These are phyloP conservation scores for Platyura marginata DNA, from an alignment of 1,140 invertebrate genomes.

Conservation along the genomic window DNA sequence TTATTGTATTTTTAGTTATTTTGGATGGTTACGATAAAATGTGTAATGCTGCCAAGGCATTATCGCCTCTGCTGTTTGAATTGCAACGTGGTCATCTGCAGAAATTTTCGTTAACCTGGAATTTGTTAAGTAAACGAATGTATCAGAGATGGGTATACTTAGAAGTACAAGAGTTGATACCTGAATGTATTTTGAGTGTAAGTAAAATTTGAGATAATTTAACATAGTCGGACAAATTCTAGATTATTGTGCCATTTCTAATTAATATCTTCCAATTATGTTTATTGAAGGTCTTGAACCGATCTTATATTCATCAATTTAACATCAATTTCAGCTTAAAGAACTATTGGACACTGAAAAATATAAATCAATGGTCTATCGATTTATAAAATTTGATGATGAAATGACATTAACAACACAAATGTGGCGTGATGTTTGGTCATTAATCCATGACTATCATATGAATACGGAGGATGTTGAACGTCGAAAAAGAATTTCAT, in stretches of 20 bases:
- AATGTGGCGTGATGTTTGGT: slow-evolving; percentile 21
- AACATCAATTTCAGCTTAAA: slow-evolving; percentile 10
- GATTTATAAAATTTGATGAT: slow-evolving; percentile 22
- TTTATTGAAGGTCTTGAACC: not conserved
- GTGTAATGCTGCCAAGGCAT: slow-evolving; percentile 20
- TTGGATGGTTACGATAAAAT: slow-evolving; percentile 22
- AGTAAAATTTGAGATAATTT: no score
- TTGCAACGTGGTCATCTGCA: slow-evolving; percentile 22
- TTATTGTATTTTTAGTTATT: slow-evolving; percentile 11
- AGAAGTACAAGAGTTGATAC: slow-evolving; percentile 17
- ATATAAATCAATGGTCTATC: slow-evolving; percentile 16
- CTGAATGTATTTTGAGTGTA: slow-evolving; percentile 17
- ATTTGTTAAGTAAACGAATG: slow-evolving; percentile 20
- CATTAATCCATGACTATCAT: slow-evolving; percentile 20
- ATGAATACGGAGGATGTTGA: slow-evolving; percentile 14
- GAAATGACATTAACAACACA: slow-evolving; percentile 21
- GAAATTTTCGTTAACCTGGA: slow-evolving; percentile 21
- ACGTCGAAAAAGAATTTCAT: slow-evolving; percentile 15
- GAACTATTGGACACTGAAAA: slow-evolving; percentile 14
- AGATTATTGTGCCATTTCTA: no score
- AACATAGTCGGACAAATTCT: no score
- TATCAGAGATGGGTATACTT: slow-evolving; percentile 23
- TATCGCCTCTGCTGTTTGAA: slow-evolving; percentile 19
- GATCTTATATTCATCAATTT: not conserved
- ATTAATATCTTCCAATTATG: no score